Conservation (phyloP, 2,113 vertebrate genomes). For the Telmatochromis sp. region DNA sequence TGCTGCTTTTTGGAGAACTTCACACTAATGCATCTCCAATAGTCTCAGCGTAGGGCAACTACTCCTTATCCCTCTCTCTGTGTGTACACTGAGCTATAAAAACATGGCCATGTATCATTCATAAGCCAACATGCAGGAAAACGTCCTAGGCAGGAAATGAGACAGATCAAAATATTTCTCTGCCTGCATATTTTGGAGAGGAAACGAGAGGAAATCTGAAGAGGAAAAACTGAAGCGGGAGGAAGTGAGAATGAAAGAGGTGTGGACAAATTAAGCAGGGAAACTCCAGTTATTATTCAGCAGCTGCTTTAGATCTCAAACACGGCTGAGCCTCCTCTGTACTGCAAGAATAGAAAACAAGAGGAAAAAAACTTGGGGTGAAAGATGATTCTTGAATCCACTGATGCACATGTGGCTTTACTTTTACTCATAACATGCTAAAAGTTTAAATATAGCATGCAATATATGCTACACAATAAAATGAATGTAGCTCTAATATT, state of each 20-base stretch:
- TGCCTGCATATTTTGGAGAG: neutral
- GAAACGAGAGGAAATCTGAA: neutral
- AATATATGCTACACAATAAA: neutral
- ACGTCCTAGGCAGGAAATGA: neutral
- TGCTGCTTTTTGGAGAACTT: neutral
- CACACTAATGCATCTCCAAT: neutral
- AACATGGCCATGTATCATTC: neutral
- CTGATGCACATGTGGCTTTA: neutral
- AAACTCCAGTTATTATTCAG: conserved; percentile 16
- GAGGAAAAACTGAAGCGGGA: neutral
- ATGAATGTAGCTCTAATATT: neutral
- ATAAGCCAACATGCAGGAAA: neutral
- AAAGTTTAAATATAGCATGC: neutral
- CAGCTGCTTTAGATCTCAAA: conserved; percentile 18
- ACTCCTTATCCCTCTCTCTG: neutral
- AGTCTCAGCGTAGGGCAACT: neutral
- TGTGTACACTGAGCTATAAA: neutral
- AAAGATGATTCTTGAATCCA: neutral
- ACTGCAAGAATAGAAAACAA: neutral
- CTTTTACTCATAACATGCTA: neutral
- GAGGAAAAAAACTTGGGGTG: neutral
- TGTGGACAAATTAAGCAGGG: neutral
- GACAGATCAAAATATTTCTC: neutral
- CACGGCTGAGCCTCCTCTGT: neutral
- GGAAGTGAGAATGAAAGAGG: neutral